These are phyloP conservation scores for Typhlichthys subterraneus DNA, from an alignment of 2,797 vertebrate genomes.

Conservation along the genomic window DNA sequence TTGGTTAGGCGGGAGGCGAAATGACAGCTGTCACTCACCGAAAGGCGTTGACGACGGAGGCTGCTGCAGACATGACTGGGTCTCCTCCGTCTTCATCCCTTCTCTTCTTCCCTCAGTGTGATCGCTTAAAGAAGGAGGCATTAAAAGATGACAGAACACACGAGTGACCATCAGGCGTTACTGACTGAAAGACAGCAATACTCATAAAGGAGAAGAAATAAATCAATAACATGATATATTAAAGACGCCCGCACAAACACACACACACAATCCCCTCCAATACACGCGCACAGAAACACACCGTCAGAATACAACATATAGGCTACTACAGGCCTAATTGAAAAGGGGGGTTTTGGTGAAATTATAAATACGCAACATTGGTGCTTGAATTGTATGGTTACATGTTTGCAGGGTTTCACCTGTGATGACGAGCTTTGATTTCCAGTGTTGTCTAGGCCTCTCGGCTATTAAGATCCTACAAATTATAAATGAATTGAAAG, in stretches of 20 bases:
- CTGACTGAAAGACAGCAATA: background rate
- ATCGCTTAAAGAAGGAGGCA: conserved; percentile 57
- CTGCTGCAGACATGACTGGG: conserved; percentile 83
- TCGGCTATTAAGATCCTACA: too few relatives aligned
- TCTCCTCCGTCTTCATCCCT: conserved; percentile 91
- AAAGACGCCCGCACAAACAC: background rate
- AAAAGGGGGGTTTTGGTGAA: background rate
- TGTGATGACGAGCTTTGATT: too few relatives aligned
- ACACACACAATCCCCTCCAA: background rate
- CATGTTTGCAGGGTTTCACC: too few relatives aligned
- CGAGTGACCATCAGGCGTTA: background rate
- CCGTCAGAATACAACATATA: too few relatives aligned
- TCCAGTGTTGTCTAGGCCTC: too few relatives aligned
- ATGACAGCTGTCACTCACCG: conserved; percentile 61
- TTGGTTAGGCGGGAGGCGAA: background rate
- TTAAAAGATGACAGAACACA: background rate
- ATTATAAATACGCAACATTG: background rate
- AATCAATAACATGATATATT: background rate
- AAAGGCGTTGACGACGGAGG: conserved; percentile 79
- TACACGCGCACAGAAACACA: background rate
- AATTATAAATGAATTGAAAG: too few relatives aligned
- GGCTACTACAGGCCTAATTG: background rate
- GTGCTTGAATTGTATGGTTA: too few relatives aligned
- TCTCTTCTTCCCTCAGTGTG: conserved; percentile 77
- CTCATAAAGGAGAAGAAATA: background rate